phyloP scores from a whole-genome alignment of 2,888 invertebrate genomes.

The Cinara cedri region DNA sequence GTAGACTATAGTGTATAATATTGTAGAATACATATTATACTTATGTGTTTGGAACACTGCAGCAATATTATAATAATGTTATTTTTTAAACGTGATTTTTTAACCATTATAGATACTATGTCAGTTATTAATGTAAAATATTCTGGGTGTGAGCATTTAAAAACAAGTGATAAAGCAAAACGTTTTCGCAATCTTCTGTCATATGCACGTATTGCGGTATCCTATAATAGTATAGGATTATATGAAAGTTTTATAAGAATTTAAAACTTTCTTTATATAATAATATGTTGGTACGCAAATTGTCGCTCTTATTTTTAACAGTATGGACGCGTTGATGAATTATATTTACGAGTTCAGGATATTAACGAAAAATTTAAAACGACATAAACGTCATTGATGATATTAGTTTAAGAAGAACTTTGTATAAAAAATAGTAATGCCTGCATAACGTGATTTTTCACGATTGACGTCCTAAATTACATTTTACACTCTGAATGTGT shows the following conservation, averaged over 20 bases:
- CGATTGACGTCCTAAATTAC: too few species aligned
- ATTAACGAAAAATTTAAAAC: slow-evolving; percentile 7
- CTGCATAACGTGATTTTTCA: background rate
- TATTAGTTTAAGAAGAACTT: background rate
- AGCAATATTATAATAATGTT: background rate
- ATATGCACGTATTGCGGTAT: too few species aligned
- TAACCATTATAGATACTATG: too few species aligned
- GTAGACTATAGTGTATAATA: too few species aligned
- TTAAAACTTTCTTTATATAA: slow-evolving; percentile 15
- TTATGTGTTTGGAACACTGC: too few species aligned
- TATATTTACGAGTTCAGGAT: slow-evolving; percentile 18
- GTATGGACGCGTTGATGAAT: slow-evolving; percentile 33
- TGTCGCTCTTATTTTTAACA: slow-evolving; percentile 30
- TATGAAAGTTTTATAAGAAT: slow-evolving; percentile 22
- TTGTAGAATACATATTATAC: too few species aligned
- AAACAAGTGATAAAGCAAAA: too few species aligned
- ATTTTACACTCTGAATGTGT: too few species aligned
- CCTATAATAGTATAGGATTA: background rate
- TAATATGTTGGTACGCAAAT: background rate
- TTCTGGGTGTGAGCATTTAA: too few species aligned
- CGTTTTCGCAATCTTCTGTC: background rate
- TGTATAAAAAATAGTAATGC: slow-evolving; percentile 1
- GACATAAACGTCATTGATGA: slow-evolving; percentile 5
- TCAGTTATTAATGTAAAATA: too few species aligned
- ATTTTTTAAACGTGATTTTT: too few species aligned